Evolutionary conservation across 2,888 invertebrate genomes (phyloP).

Genomic region (Melieria crassipennis): DNA sequence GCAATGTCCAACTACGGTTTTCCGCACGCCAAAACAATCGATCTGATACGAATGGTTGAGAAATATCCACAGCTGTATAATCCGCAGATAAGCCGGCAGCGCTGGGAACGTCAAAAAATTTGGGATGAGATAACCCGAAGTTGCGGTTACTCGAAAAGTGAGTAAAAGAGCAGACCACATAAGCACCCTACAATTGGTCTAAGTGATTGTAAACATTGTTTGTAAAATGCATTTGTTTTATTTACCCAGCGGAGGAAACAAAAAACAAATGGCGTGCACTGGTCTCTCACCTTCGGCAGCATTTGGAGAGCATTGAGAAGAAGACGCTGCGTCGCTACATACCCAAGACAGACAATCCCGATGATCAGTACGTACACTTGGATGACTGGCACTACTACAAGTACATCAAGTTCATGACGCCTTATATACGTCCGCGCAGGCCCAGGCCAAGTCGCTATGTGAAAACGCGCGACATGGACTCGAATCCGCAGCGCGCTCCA

Average conservation of each 20-base stretch:
- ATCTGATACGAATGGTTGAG: constrained; percentile 13
- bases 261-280: constrained; percentile 42
- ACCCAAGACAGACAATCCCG: constrained; percentile 40
- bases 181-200: too few relatives aligned
- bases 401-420: constrained; percentile 42
- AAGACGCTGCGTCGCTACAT: constrained; percentile 40
- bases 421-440: constrained; percentile 3
- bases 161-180: constrained; percentile 21
- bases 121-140: constrained; percentile 40
- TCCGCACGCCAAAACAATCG: constrained; percentile 19
- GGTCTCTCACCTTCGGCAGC: constrained; percentile 38
- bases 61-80: constrained; percentile 27
- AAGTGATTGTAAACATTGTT: too few relatives aligned
- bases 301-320: constrained; percentile 38
- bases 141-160: constrained; percentile 38
- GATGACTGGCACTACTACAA: constrained; percentile 42
- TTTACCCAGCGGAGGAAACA: constrained; percentile 39
- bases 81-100: constrained; percentile 10
- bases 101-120: constrained; percentile 34
- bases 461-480: too few relatives aligned
- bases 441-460: too few relatives aligned
- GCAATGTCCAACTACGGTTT: background rate
- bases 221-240: background rate
- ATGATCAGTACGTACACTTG: constrained; percentile 40
- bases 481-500: too few relatives aligned